Percentiles rank a stretch among this genome's conserved stretches.
Conservation (phyloP, 2,113 vertebrate genomes). For the Grallaria varia region DNA sequence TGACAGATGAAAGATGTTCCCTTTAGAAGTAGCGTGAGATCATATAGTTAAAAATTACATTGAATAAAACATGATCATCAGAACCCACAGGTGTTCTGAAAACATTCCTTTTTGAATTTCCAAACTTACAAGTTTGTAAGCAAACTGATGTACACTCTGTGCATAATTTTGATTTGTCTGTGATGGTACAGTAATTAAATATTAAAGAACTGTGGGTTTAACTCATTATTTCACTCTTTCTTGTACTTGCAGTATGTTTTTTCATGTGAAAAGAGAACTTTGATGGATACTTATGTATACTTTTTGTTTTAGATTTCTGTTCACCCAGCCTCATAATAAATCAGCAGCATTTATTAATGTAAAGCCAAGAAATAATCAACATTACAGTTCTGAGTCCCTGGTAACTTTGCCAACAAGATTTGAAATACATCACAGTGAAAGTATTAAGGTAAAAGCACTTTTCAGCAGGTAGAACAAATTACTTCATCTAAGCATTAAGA, state of each 20-base stretch:
- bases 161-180: neutral
- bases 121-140: neutral
- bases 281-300: neutral
- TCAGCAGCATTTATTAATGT: neutral
- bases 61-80: neutral
- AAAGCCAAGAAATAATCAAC: constrained; percentile 40
- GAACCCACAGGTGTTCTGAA: neutral
- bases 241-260: neutral
- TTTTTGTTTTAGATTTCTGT: constrained; percentile 35
- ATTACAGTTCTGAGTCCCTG: constrained; percentile 8
- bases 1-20: neutral
- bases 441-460: constrained; percentile 19
- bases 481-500: constrained; percentile 1
- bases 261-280: constrained; percentile 28
- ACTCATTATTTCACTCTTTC: neutral
- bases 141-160: neutral
- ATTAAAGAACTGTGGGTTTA: constrained; percentile 11
- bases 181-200: neutral
- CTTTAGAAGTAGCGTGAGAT: neutral
- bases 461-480: constrained; percentile 38
- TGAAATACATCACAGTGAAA: neutral
- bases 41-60: neutral
- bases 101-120: neutral
- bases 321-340: constrained; percentile 4
- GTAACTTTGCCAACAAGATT: constrained; percentile 43